Evolutionary conservation across 2,888 invertebrate genomes (phyloP).

Genomic region (Synergus umbraculus): DNA sequence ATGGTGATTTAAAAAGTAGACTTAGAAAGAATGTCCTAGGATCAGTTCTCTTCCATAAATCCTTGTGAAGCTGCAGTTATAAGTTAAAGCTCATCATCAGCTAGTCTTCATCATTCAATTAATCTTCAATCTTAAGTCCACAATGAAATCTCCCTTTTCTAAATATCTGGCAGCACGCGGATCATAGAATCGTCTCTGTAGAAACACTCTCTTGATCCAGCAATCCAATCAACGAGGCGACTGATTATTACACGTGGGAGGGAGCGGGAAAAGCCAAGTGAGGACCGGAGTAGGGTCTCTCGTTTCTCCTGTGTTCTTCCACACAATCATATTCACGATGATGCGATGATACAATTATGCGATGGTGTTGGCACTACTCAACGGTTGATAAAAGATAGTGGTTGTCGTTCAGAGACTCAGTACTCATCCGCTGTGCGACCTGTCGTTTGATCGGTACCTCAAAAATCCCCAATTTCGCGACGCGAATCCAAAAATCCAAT

Average conservation of each 20-base stretch:
- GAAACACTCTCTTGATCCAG: slow-evolving; percentile 49
- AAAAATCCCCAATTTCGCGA: slow-evolving; percentile 38
- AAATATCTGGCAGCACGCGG: background rate
- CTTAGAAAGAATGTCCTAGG: too few species aligned
- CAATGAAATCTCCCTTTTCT: background rate
- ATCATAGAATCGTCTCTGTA: slow-evolving; percentile 13
- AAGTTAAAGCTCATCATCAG: background rate
- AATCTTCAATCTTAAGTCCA: background rate
- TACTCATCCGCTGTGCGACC: slow-evolving; percentile 68
- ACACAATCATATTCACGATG: slow-evolving; percentile 67
- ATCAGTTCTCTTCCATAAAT: too few species aligned
- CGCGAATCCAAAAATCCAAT: background rate
- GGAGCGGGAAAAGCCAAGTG: slow-evolving; percentile 47
- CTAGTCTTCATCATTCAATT: background rate
- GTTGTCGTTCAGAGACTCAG: slow-evolving; percentile 72
- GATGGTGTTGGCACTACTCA: slow-evolving; percentile 73
- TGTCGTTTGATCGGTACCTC: slow-evolving; percentile 56
- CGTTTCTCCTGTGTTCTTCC: slow-evolving; percentile 56
- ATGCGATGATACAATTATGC: slow-evolving; percentile 65
- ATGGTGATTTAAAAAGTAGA: too few species aligned
- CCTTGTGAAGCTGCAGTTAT: too few species aligned
- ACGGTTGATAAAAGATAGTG: slow-evolving; percentile 77
- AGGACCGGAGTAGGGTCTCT: slow-evolving; percentile 55
- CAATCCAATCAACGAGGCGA: slow-evolving; percentile 60
- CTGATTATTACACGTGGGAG: slow-evolving; percentile 64